Conservation (phyloP, 2,797 vertebrate species). For the Syncerus caffer region DNA sequence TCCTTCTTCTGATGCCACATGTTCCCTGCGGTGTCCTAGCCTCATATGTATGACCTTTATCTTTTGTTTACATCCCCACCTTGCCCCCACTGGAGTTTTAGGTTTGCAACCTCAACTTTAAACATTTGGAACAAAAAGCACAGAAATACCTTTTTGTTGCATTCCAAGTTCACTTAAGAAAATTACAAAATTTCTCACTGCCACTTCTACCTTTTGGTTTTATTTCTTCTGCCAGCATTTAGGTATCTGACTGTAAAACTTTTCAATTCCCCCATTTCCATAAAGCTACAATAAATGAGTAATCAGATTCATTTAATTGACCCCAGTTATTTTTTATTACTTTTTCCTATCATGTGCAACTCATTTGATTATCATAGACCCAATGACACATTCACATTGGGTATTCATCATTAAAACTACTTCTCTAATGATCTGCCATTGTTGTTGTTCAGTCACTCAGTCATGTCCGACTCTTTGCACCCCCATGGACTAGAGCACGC, state of each 20-base stretch:
- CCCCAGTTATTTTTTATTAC: neutral
- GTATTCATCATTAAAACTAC: neutral
- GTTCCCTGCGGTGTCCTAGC: neutral
- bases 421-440: neutral
- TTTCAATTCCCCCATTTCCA: neutral
- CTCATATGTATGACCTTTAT: neutral
- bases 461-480: neutral
- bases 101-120: neutral
- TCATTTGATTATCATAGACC: neutral
- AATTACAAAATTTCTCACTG: neutral
- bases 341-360: neutral
- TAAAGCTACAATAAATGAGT: neutral
- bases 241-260: neutral
- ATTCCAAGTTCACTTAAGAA: constrained; percentile 18
- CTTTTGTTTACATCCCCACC: neutral
- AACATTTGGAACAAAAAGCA: constrained; percentile 14
- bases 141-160: neutral
- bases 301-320: neutral
- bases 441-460: neutral
- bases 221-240: neutral
- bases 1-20: neutral
- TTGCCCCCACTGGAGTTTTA: neutral
- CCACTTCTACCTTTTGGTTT: neutral
- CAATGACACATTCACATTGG: neutral
- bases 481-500: neutral